Evolutionary conservation across 2,888 invertebrate genomes (phyloP).

Genomic region (Parnassius smintheus): DNA sequence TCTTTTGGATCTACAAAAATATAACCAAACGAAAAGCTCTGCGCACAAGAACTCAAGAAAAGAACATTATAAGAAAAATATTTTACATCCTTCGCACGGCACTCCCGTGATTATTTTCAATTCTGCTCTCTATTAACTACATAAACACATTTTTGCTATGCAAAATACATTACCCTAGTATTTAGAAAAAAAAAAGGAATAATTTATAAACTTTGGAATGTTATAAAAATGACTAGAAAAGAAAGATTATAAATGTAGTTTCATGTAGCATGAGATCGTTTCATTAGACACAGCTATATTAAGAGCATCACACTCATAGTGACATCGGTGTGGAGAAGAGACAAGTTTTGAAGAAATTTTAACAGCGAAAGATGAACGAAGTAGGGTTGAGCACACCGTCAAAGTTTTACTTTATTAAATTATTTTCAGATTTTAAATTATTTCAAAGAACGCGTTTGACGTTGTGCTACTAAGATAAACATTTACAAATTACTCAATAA

Average conservation of each 20-base stretch:
- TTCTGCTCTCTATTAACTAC: conserved; percentile 62
- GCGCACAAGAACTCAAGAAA: conserved; percentile 43
- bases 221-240: conserved; percentile 77
- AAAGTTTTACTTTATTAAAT: conserved; percentile 37
- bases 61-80: conserved; percentile 42
- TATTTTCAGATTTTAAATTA: conserved; percentile 22
- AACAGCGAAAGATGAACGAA: conserved; percentile 33
- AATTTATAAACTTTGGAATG: conserved; percentile 74
- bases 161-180: conserved; percentile 75
- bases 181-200: conserved; percentile 53
- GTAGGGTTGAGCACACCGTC: conserved; percentile 49
- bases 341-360: conserved; percentile 39
- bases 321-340: conserved; percentile 39
- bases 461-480: conserved; percentile 43
- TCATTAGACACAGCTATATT: conserved; percentile 40
- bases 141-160: conserved; percentile 76
- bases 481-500: conserved; percentile 39
- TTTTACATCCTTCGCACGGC: conserved; percentile 47
- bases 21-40: conserved; percentile 57
- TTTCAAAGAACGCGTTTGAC: conserved; percentile 45
- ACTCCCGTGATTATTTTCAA: conserved; percentile 50
- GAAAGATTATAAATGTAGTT: conserved; percentile 48
- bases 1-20: conserved; percentile 65
- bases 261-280: conserved; percentile 59
- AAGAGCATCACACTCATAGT: conserved; percentile 40